These are phyloP conservation scores for Globicephala melas DNA, from an alignment of 2,113 vertebrate genomes.

Conservation along the genomic window DNA sequence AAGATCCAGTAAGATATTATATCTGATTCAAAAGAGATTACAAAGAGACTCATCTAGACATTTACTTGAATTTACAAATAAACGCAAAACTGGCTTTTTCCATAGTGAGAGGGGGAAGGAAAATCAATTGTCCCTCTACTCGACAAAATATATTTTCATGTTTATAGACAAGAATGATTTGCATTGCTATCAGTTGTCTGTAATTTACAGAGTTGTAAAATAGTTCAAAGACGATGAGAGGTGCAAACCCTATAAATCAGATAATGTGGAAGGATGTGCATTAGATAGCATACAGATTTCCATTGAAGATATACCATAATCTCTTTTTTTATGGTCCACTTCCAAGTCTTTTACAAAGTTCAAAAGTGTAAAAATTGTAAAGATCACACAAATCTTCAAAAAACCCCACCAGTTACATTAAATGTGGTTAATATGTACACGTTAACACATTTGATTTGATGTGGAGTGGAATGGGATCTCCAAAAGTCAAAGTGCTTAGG, in stretches of 20 bases:
- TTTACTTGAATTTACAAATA: constrained; percentile 16
- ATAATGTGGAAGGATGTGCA: background rate
- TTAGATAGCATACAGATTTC: background rate
- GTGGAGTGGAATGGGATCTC: background rate
- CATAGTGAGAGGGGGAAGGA: background rate
- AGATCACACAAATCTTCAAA: background rate
- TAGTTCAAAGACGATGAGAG: background rate
- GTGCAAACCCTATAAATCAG: background rate
- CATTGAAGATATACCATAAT: background rate
- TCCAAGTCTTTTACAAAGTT: background rate
- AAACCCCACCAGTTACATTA: background rate
- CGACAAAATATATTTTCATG: background rate
- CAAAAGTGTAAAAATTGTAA: background rate
- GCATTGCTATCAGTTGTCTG: background rate
- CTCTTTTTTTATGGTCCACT: background rate
- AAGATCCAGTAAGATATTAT: background rate
- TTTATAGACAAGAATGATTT: constrained; percentile 18
- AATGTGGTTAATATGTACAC: background rate
- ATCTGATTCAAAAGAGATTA: background rate
- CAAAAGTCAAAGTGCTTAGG: background rate
- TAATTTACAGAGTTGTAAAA: constrained; percentile 28
- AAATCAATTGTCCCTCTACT: background rate
- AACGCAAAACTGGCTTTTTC: background rate
- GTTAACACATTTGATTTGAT: background rate
- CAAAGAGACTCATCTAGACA: background rate